These are phyloP conservation scores for Harpagus bidentatus DNA, from an alignment of 2,113 vertebrate genomes.

Conservation along the genomic window DNA sequence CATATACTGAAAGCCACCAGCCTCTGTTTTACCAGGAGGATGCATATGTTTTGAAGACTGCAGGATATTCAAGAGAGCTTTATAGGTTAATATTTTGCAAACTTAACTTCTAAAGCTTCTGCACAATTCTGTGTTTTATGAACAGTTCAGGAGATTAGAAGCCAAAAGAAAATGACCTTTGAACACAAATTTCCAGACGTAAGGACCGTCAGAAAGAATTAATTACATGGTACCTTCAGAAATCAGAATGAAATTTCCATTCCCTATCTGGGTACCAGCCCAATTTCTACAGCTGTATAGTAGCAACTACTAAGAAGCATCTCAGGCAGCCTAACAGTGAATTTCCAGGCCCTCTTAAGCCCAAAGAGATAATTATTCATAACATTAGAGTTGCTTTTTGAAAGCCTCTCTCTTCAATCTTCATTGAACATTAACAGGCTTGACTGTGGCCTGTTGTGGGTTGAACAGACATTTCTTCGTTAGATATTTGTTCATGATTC, in stretches of 20 bases:
- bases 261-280: slow-evolving; percentile 48
- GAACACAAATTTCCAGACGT: slow-evolving; percentile 56
- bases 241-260: slow-evolving; percentile 61
- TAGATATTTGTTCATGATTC: not conserved
- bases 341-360: slow-evolving; percentile 57
- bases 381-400: slow-evolving; percentile 6
- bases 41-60: not conserved
- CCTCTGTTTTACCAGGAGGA: not conserved
- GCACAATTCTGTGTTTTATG: slow-evolving; percentile 64
- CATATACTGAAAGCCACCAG: not conserved
- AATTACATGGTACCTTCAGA: slow-evolving; percentile 57
- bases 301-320: slow-evolving; percentile 35
- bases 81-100: slow-evolving; percentile 54
- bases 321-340: slow-evolving; percentile 47
- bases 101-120: slow-evolving; percentile 51
- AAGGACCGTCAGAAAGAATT: slow-evolving; percentile 41
- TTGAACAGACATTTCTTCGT: not conserved
- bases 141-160: slow-evolving; percentile 57
- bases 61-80: not conserved
- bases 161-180: slow-evolving; percentile 30
- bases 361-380: slow-evolving; percentile 64
- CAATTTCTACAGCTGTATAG: slow-evolving; percentile 37
- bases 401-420: not conserved
- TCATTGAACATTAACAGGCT: not conserved
- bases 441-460: not conserved